Base-by-base conservation (phyloP, 2,113 vertebrate species). In the Mesitornis unicolor region DNA sequence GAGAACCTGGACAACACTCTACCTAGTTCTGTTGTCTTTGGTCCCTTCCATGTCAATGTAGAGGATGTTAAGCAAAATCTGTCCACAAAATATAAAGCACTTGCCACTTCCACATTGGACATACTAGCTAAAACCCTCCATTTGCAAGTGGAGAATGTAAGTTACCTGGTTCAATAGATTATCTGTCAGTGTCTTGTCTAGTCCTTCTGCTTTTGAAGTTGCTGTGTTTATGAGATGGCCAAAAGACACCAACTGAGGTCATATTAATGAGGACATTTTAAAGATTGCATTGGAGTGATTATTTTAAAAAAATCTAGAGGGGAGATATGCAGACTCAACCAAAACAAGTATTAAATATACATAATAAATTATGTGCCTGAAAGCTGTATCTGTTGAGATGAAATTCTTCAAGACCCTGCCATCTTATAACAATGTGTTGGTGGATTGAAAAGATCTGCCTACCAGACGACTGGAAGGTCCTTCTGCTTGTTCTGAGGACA, bases 41-140 rank as follows among this genome's bases (percentile, higher is more conserved):
- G 99, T n/a, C 99, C 99, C 26, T 99, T 99, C 92, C 63, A 95
- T 42, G 94, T 99, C 83, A 97, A 54, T 7, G 93, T 98, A 11
- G 98, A 99, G 48, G 69, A 65, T 6, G 97, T 99, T 57, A 99
- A 98, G 60, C 97, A 98, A 96, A 98, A 85, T 89, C 98, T 99
- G 51, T 97, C 97, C 9, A 95, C 97, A 94, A 99, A 99, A 89
- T 95, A 92, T 82, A 97, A 97, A 70, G 94, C 85, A 16, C 96
- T 99, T 90, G 98, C 98, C 57, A 98, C 89, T 10, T 98, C 98
- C 25, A 78, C 98, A 69, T 93, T 99, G 54, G 98, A 99, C 48
- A 91, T 98, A 59, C 95, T 99, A 56, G 98, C 98, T 82, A 95
- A 95, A 89, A 98, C 93, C 68, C 98, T 99, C 24, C 98, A 98